These are phyloP conservation scores for Bucco capensis DNA, from an alignment of 2,113 vertebrate species.

Conservation along the genomic window DNA sequence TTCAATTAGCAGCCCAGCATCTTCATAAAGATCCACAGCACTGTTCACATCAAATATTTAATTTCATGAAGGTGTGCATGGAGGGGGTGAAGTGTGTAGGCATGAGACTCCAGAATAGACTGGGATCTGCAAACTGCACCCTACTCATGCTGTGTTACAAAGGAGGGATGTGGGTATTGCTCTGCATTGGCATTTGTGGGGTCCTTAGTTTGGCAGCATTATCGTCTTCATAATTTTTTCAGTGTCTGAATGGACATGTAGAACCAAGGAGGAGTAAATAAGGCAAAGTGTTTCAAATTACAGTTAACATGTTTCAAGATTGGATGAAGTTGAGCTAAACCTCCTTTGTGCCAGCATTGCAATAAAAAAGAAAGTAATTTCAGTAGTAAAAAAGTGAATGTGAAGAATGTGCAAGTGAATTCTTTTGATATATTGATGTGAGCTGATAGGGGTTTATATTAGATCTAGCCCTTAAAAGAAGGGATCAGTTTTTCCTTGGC, in stretches of 20 bases:
- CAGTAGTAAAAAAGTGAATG: not conserved
- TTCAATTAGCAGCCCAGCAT: not conserved
- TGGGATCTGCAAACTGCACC: not conserved
- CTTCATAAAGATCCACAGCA: not conserved
- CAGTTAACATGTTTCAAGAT: not conserved
- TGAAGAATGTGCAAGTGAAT: not conserved
- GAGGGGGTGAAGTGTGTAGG: not conserved
- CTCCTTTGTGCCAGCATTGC: slow-evolving; percentile 1
- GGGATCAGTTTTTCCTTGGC: not conserved
- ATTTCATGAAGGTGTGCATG: not conserved
- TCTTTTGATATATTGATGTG: not conserved
- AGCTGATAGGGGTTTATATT: not conserved
- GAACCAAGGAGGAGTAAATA: not conserved
- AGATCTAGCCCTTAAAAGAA: not conserved
- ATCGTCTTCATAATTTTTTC: not conserved
- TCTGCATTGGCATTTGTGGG: not conserved
- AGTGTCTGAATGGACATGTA: not conserved
- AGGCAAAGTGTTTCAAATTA: slow-evolving; percentile 22
- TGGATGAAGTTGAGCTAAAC: slow-evolving; percentile 21
- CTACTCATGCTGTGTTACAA: accelerated
- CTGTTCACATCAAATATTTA: not conserved
- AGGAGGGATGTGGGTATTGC: not conserved
- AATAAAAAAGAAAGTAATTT: slow-evolving; percentile 1
- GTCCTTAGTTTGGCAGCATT: not conserved
- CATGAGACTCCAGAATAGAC: not conserved